Evolutionary conservation across 2,113 vertebrate species (phyloP).

Genomic region (Microtus oregoni): DNA sequence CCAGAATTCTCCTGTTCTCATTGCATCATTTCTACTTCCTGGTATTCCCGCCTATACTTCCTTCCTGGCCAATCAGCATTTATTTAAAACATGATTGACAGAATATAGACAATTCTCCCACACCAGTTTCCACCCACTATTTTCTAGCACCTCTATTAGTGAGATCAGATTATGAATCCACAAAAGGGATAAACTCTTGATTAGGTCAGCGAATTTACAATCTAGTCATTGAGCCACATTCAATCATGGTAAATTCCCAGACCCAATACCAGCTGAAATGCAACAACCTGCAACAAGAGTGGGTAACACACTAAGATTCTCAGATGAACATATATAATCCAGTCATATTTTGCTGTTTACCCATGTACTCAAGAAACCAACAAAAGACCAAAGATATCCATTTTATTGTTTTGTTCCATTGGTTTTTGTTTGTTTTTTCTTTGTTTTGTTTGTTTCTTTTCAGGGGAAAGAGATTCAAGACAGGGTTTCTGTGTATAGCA

Average conservation of each 20-base stretch:
- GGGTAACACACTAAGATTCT: neutral
- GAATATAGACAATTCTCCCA: no score
- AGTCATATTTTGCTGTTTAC: neutral
- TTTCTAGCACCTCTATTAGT: neutral
- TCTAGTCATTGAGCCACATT: neutral
- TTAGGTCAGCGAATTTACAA: neutral
- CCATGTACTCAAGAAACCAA: neutral
- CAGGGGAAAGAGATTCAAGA: no score
- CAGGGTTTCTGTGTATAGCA: no score
- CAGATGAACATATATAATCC: neutral
- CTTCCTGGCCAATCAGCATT: no score
- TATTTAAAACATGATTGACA: no score
- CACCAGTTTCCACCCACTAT: neutral
- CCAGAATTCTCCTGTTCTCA: no score
- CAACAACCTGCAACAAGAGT: slow-evolving; percentile 23
- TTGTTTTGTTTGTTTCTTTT: no score
- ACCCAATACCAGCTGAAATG: neutral
- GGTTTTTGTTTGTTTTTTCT: no score
- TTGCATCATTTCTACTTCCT: no score
- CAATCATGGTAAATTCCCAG: slow-evolving; percentile 8
- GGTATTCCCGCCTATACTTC: no score
- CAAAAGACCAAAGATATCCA: neutral
- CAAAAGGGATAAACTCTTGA: neutral
- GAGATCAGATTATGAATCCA: neutral
- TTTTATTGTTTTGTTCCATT: neutral